Conservation (phyloP, 2,888 invertebrate species). For the Acronicta psi region DNA sequence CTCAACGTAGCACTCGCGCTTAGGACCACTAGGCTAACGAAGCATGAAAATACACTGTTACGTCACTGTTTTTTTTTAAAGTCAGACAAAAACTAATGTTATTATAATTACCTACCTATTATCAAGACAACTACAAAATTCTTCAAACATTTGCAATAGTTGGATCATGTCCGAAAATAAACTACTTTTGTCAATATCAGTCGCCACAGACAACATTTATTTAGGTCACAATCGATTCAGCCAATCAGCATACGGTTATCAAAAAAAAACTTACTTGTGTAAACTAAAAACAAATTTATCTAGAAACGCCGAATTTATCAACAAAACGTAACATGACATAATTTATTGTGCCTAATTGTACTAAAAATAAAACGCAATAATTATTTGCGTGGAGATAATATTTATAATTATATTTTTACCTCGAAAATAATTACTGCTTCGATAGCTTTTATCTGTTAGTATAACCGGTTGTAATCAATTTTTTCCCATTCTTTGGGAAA, state of each 20-base stretch:
- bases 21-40: no score
- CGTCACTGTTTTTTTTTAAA: no score
- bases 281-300: constrained; percentile 29
- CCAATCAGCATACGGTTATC: constrained; percentile 28
- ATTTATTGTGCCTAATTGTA: constrained; percentile 24
- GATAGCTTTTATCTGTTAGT: no score
- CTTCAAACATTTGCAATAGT: constrained; percentile 8
- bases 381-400: constrained; percentile 7
- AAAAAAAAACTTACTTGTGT: constrained; percentile 9
- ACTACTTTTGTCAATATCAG: constrained; percentile 19
- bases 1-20: no score
- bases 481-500: no score
- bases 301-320: not conserved
- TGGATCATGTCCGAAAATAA: constrained; percentile 14
- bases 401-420: no score
- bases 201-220: constrained; percentile 13
- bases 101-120: not conserved
- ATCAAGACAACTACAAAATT: constrained; percentile 3
- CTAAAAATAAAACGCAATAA: constrained; percentile 29
- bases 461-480: no score
- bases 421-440: no score
- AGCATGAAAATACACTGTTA: no score
- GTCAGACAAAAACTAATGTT: not conserved
- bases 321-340: constrained; percentile 34
- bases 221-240: constrained; percentile 35